Percentiles rank a stretch among this genome's conserved stretches.
phyloP scores from a whole-genome alignment of 2,888 invertebrate species.

The Lepidonotus clava region DNA sequence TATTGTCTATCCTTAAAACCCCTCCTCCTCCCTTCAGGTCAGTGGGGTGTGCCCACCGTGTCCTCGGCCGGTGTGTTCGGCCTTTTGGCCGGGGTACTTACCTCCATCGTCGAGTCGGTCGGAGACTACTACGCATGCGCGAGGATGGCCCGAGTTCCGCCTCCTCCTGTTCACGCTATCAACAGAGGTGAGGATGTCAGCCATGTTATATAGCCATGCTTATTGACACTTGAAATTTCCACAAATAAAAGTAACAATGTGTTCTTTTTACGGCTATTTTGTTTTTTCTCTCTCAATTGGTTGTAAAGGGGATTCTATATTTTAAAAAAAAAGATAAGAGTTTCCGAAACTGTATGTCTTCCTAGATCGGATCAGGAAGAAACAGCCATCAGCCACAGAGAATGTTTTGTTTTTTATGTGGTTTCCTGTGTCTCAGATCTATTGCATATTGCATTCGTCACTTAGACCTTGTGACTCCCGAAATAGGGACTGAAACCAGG shows the following conservation, averaged over 20 bases:
- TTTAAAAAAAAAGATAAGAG: too few species aligned
- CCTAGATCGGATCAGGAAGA: too few species aligned
- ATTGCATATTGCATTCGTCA: too few species aligned
- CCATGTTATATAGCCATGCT: not conserved
- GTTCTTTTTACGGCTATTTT: not conserved
- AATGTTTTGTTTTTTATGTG: too few species aligned
- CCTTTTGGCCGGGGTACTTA: slow-evolving; percentile 75
- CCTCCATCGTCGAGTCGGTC: slow-evolving; percentile 81
- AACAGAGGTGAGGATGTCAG: slow-evolving; percentile 83
- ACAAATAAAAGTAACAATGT: not conserved
- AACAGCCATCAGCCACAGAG: too few species aligned
- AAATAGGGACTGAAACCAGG: too few species aligned
- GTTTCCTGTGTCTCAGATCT: too few species aligned
- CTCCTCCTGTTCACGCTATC: slow-evolving; percentile 92
- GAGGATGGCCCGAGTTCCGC: slow-evolving; percentile 85
- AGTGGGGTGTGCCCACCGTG: slow-evolving; percentile 78
- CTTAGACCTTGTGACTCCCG: too few species aligned
- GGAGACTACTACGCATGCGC: slow-evolving; percentile 95
- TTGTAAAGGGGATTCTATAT: not conserved
- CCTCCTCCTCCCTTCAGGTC: too few species aligned
- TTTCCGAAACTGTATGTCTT: too few species aligned
- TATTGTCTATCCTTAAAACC: too few species aligned
- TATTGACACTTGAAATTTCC: not conserved
- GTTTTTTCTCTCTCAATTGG: not conserved
- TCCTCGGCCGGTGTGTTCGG: slow-evolving; percentile 75